A percentile compares a stretch with the other conserved stretches of the same genome.
Evolutionary conservation across 2,888 invertebrate species (phyloP).

Genomic region (Adela reaumurella): DNA sequence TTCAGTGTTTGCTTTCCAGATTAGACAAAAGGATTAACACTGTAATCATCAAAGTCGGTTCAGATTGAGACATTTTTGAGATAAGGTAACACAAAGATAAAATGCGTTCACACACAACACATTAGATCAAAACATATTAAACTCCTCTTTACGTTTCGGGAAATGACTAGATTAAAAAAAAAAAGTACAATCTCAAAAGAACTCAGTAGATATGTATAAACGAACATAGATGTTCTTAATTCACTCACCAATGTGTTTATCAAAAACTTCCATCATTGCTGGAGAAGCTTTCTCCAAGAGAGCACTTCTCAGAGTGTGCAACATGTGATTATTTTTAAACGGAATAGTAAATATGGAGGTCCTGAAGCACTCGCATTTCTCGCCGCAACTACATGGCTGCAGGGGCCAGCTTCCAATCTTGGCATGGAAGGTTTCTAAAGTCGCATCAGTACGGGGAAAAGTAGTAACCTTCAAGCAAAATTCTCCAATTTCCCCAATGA

Average conservation of each 20-base stretch:
- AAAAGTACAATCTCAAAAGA: too few species aligned
- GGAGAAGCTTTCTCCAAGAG: conserved; percentile 35
- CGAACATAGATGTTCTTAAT: background rate
- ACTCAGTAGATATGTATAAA: too few species aligned
- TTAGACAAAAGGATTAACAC: too few species aligned
- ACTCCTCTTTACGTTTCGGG: too few species aligned
- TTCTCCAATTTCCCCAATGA: conserved; percentile 33
- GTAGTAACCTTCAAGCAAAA: conserved; percentile 38
- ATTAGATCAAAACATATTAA: too few species aligned
- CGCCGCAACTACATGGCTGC: conserved; percentile 39
- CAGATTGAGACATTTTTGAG: too few species aligned
- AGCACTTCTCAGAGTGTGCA: conserved; percentile 34
- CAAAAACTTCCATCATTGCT: conserved; percentile 36
- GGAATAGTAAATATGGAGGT: conserved; percentile 33
- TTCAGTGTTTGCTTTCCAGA: too few species aligned
- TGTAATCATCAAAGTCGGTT: too few species aligned
- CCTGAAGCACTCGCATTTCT: conserved; percentile 39
- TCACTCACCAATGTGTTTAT: conserved; percentile 31
- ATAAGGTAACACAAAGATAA: too few species aligned
- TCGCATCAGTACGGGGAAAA: conserved; percentile 38
- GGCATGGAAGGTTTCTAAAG: conserved; percentile 32
- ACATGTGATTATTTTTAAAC: conserved; percentile 39
- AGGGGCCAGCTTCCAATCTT: conserved; percentile 33
- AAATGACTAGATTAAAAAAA: too few species aligned
- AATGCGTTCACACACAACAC: too few species aligned